Evolutionary conservation across 1,140 invertebrate genomes (phyloP).

Genomic region (Hylaeus anthracinus): DNA sequence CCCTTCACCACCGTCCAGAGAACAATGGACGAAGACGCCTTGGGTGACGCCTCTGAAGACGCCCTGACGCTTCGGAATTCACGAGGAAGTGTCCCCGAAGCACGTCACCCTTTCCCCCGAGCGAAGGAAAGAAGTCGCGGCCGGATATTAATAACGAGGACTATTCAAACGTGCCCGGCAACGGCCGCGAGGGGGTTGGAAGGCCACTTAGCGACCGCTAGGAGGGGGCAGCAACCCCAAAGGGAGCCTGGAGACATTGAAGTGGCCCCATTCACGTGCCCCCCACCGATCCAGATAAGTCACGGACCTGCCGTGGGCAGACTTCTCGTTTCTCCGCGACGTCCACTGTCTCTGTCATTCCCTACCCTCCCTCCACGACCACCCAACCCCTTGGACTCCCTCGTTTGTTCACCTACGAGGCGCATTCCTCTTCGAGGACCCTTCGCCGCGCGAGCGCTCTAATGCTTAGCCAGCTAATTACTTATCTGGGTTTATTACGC

Average conservation of each 20-base stretch:
- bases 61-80: background rate
- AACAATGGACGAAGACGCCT: no score
- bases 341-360: background rate
- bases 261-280: slow-evolving; percentile 43
- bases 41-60: background rate
- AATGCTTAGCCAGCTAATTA: slow-evolving; percentile 67
- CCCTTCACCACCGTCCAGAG: no score
- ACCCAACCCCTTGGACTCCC: background rate
- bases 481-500: slow-evolving; percentile 29
- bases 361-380: background rate
- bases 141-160: slow-evolving; percentile 37
- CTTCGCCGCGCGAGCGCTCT: background rate
- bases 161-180: slow-evolving; percentile 16
- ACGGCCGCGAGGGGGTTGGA: background rate
- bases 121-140: background rate
- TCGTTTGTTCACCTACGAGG: background rate
- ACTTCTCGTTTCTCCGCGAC: slow-evolving; percentile 3
- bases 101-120: background rate
- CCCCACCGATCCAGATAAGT: slow-evolving; percentile 59
- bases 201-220: background rate
- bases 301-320: slow-evolving; percentile 46
- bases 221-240: slow-evolving; percentile 6
- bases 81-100: background rate
- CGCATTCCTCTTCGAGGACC: slow-evolving; percentile 40
- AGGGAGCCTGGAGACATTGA: slow-evolving; percentile 30